Evolutionary conservation across 2,888 invertebrate genomes (phyloP).

Genomic region (Tinea trinotella): DNA sequence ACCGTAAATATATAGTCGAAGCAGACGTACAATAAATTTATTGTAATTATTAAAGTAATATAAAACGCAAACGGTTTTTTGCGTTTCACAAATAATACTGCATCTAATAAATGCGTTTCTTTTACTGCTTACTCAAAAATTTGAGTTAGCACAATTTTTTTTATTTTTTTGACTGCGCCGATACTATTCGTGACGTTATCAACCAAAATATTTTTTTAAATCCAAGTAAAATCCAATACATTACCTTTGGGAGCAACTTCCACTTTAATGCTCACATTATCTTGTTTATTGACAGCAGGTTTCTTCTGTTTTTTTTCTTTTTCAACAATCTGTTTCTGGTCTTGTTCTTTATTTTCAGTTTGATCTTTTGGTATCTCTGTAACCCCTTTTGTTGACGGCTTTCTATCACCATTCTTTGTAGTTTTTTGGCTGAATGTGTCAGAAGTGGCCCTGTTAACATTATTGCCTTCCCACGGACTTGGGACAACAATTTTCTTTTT

Average conservation of each 20-base stretch:
- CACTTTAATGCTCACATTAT: conserved; percentile 30
- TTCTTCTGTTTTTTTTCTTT: background rate
- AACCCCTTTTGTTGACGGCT: background rate
- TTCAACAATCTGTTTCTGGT: background rate
- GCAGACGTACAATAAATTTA: too few species aligned
- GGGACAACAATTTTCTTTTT: conserved; percentile 40
- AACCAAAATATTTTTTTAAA: too few species aligned
- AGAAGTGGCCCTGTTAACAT: background rate
- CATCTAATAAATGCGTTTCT: too few species aligned
- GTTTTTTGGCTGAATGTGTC: background rate
- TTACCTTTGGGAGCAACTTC: conserved; percentile 28
- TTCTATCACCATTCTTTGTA: background rate
- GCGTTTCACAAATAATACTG: too few species aligned
- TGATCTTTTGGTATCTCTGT: background rate
- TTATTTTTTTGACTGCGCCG: too few species aligned
- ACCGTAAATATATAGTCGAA: too few species aligned
- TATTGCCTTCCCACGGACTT: conserved; percentile 45
- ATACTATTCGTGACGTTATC: too few species aligned
- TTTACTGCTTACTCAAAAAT: too few species aligned
- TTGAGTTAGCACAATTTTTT: too few species aligned
- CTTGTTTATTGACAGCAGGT: background rate
- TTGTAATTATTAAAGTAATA: too few species aligned
- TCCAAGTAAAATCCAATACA: background rate
- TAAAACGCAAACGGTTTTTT: too few species aligned
- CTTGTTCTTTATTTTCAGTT: background rate